Conservation (phyloP, 2,113 vertebrate genomes). For the Choloepus hoffmanni region DNA sequence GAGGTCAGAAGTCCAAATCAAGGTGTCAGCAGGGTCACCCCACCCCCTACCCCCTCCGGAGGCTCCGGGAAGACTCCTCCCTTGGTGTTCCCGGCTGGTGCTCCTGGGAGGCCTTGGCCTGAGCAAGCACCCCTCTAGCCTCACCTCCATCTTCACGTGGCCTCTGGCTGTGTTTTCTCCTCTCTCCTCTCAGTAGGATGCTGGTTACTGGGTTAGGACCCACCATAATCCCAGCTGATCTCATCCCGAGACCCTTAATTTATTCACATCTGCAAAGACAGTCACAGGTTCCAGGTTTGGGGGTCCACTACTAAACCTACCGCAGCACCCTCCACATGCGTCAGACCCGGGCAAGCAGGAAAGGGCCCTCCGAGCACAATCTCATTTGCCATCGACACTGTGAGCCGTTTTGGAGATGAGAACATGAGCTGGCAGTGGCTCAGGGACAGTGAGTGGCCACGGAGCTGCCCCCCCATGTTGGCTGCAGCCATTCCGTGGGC, state of each 20-base stretch:
- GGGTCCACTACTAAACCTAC: background rate
- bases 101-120: background rate
- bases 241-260: background rate
- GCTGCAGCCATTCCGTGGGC: background rate
- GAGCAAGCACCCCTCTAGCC: background rate
- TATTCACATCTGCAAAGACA: background rate
- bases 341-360: background rate
- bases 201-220: background rate
- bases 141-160: background rate
- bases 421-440: background rate
- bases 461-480: accelerated
- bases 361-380: background rate
- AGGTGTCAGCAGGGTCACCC: no score
- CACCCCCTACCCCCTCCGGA: accelerated
- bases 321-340: accelerated
- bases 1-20: background rate
- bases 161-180: background rate
- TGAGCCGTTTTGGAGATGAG: background rate
- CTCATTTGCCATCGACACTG: background rate
- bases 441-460: background rate
- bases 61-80: background rate
- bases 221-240: background rate
- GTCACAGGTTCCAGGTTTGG: background rate
- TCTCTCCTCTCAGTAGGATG: background rate
- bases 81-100: background rate